Base-by-base conservation (phyloP, 1,140 invertebrate species). In the Calephelis nemesis region DNA sequence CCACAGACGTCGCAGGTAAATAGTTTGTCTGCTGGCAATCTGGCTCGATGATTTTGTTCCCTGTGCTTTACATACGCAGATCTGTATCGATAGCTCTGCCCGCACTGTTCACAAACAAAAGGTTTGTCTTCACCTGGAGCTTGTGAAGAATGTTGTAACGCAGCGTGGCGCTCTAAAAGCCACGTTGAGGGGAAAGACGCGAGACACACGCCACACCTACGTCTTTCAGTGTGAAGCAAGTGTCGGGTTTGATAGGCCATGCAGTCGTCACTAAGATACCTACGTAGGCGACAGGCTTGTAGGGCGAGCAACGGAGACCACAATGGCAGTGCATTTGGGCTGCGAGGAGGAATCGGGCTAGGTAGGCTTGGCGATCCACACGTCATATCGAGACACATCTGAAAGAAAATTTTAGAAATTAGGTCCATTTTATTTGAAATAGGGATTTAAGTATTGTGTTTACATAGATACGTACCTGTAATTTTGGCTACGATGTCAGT, bases 91-190 rank as follows among this genome's bases (percentile, higher is more conserved):
- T 98, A 98, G 76, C 96, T 96, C 77, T 98, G 97, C 8, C 97
- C 97, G 86, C 97, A 98, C 79, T 97, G 96, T 77, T 97, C 96
- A 90, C 97, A 98, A 9, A 97, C 96, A 90, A 97, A 97, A n/a
- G 96, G 96, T 79, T 97, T 98, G 83, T 97, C 96, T 74, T 96
- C 95, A 81, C 93, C 93, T n/a, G 87, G 77, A 0, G 70, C 83
- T 58, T 93, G 93, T 0, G 91, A 86, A 13, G 93, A 92, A 84
- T 97, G 96, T 81, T 97, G 96, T 0, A 97, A 87, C 1, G 96
- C 93, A 1, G 95, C 95, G 76, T 97, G 96, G 69, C 96, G 94
- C 83, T 97, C 96, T 19, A 97, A 89, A 7, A 97, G 92, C 96
- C 96, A 96, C 0, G 95, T 93, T 7, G 96, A 96, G 11, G 96